Percentiles rank a stretch among this genome's conserved stretches.
Evolutionary conservation across 2,797 vertebrate species (phyloP).

Genomic region (Synanceia verrucosa): DNA sequence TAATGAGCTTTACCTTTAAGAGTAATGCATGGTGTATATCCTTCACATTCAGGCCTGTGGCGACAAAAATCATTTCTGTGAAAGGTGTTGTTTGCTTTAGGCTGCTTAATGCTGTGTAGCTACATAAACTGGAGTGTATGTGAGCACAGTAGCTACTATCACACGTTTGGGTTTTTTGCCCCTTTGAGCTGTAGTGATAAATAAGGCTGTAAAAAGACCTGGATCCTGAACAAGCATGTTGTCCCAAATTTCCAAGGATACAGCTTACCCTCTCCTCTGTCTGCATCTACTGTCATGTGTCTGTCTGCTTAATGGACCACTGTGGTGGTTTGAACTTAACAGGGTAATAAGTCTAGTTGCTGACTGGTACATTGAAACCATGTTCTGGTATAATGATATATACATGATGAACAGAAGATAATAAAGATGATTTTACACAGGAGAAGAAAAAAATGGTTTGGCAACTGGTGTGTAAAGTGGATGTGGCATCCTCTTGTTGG

Average conservation of each 20-base stretch:
- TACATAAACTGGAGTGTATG: slow-evolving; percentile 9
- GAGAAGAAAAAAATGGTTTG: neutral
- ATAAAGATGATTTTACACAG: neutral
- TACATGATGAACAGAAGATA: neutral
- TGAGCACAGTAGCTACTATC: neutral
- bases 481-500: neutral
- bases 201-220: slow-evolving; percentile 31
- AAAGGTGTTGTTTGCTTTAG: slow-evolving; percentile 22
- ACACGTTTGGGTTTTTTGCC: no score
- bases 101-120: slow-evolving; percentile 23
- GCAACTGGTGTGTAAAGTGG: slow-evolving; percentile 15
- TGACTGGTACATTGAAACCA: slow-evolving; percentile 8
- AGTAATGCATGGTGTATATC: slow-evolving; percentile 14
- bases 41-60: slow-evolving; percentile 43
- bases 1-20: slow-evolving; percentile 14
- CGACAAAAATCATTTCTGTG: slow-evolving; percentile 10
- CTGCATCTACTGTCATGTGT: slow-evolving; percentile 26
- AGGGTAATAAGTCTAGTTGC: slow-evolving; percentile 9
- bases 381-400: neutral
- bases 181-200: neutral
- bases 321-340: slow-evolving; percentile 6
- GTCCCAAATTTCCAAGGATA: slow-evolving; percentile 46
- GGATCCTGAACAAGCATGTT: slow-evolving; percentile 36
- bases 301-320: slow-evolving; percentile 34
- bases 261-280: slow-evolving; percentile 25